Base-by-base conservation (phyloP, 1,140 invertebrate genomes). In the Musca domestica region DNA sequence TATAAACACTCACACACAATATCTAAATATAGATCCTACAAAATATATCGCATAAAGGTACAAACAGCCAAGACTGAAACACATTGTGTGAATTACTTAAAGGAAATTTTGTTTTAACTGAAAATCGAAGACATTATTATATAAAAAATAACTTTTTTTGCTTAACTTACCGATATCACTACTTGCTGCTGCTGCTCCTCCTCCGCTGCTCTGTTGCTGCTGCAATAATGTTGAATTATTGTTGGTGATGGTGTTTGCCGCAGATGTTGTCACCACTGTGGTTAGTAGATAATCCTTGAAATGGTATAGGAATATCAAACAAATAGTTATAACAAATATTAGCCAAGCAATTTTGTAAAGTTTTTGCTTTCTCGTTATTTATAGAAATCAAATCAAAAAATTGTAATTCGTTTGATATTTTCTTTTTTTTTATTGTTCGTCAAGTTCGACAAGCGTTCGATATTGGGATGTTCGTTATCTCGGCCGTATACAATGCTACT, bases 101-200 rank as follows among this genome's bases (percentile, higher is more conserved):
- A 41, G 34, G 10, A 41, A 41, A 41, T 5, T 41, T 30, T 30
- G 3, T 30, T 30, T 9, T 30, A 41, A 41, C 2, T 41, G 2
- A 5, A 41, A 41, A 41, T 7, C n/a, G 34, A 41, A 41, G 12
- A 41, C 3, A 30, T 30, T 30, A 30, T 41, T 41, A 41, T 41
- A 41, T 41, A 41, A 41, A 20, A 30, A 48, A 23, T n/a, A 23
- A 14, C 22, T 61, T 61, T 61, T 34, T 1, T 54, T 14, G 12
- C 10, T 22, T 34, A 46, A 65, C 64, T 65, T 30, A 65, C 65
- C 65, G n/a, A 52, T 30, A 54, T 52, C 49, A 78, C 76, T 17
- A 71, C 74, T 20, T 71, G 69, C 69, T 73, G 64, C 56, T 76
- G 74, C 67, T 71, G 69, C 69, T 73, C 61, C 56, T 76, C 73